Evolutionary conservation across 1,140 invertebrate species (phyloP), one percentile per base, ranked within the genome.

Genomic region (Euura lappo): DNA sequence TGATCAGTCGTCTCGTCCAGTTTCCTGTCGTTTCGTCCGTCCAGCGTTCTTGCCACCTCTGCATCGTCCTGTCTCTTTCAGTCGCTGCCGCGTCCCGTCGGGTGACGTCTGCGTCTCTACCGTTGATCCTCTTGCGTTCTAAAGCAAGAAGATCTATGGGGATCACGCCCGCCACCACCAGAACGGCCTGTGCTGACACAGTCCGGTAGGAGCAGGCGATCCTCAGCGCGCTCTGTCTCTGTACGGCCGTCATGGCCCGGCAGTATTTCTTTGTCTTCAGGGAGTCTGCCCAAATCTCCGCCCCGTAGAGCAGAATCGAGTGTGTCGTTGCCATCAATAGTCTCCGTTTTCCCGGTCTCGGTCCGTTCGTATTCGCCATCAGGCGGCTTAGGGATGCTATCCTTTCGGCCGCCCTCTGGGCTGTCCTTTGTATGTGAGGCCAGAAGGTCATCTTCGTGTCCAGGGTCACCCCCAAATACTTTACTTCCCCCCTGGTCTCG

Each of bases 181-280:
- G 69, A 10, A 71, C 45, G n/a, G 76, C 78, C 42, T 74, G 72
- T 44, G 68, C 71, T 1, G 76, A 76, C 2, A 72, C 69, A 5
- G 79, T 81, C 45, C 78, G 68, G 65, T 79, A 80, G 8, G 73
- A 74, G n/a, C 70, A 65, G 13, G 69, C 76, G 4, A 72, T 66
- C 68, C 76, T 69, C 2, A 79, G 70, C 10, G 65, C 43, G 45
- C 73, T 70, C 13, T 69, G 71, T 45, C 78, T 74, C 51, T 78
- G 73, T 45, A 73, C 72, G 6, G 72, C 74, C 69, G 43, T 60
- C 69, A 72, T 43, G 45, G 60, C 64, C 6, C 69, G 42, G 46
- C 65, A 65, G 28, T 28, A 28, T 51, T 68, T 68, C 4, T 60
- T 65, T 7, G 43, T 66, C 28, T 76, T 64, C 10, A 73, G 70